Percentiles rank a stretch among this genome's conserved stretches.
Conservation (phyloP, 2,113 vertebrate species). For the Odobenus rosmarus region DNA sequence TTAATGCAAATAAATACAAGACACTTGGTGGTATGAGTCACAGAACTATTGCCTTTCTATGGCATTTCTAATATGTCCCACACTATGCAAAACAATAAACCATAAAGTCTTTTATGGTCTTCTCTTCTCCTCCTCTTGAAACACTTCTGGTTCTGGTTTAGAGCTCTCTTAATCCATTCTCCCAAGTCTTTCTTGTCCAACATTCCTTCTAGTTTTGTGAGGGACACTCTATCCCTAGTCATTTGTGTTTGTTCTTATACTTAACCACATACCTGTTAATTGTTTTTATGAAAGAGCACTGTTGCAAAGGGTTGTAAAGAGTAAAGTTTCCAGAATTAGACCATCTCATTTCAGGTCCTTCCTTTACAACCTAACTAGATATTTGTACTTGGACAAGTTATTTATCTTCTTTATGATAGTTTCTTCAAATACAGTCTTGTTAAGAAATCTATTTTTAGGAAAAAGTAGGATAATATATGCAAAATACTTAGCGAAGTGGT, state of each 20-base stretch:
- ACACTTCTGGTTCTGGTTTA: not conserved
- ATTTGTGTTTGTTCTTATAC: not conserved
- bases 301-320: not conserved
- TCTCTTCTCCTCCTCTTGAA: not conserved
- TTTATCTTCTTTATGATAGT: not conserved
- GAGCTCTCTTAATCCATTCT: not conserved
- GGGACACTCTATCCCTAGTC: not conserved
- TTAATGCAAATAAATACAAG: not conserved
- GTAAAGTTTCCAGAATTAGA: not conserved
- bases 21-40: not conserved
- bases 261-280: not conserved
- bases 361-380: not conserved
- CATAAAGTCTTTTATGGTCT: not conserved
- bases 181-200: not conserved
- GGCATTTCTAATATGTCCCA: not conserved
- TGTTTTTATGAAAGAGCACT: not conserved
- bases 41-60: not conserved
- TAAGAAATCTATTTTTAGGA: not conserved
- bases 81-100: not conserved
- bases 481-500: not conserved
- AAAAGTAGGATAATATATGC: not conserved
- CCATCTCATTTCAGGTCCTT: not conserved
- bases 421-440: not conserved
- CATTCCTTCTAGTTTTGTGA: not conserved
- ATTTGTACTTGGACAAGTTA: not conserved